A percentile compares a stretch with the other conserved stretches of the same genome.
Evolutionary conservation across 2,797 vertebrate species (phyloP).

Genomic region (Halcyon chelicuti): DNA sequence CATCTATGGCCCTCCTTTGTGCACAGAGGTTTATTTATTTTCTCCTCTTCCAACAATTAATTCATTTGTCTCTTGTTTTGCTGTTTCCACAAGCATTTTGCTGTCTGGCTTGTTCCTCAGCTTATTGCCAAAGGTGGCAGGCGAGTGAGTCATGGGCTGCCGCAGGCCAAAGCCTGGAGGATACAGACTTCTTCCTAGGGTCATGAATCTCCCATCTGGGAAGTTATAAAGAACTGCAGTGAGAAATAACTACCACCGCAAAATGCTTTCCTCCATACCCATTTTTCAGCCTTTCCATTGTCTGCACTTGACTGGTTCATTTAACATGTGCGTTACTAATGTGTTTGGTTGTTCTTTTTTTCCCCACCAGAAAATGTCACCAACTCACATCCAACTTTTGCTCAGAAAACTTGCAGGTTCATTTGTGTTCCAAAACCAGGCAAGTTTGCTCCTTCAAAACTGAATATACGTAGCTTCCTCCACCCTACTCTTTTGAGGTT

Average conservation of each 20-base stretch:
- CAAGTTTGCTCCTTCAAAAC: not conserved
- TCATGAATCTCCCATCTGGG: constrained; percentile 54
- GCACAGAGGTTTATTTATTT: not conserved
- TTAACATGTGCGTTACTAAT: constrained; percentile 10
- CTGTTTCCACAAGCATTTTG: constrained; percentile 9
- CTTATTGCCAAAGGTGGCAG: not conserved
- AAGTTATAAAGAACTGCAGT: constrained; percentile 28
- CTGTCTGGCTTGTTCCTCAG: constrained; percentile 18
- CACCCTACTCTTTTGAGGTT: not conserved
- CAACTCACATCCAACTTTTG: not conserved
- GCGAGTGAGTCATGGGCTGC: constrained; percentile 39
- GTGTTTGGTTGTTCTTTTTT: not conserved
- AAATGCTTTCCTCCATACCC: constrained; percentile 19
- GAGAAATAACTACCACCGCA: constrained; percentile 31
- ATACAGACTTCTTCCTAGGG: constrained; percentile 16
- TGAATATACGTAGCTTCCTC: not conserved
- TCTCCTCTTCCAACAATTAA: not conserved
- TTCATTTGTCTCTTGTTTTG: not conserved
- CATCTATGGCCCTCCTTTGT: not conserved
- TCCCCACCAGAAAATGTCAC: constrained; percentile 32
- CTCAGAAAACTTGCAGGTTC: not conserved
- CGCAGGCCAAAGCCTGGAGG: not conserved
- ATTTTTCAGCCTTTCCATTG: constrained; percentile 63
- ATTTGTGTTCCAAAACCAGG: not conserved
- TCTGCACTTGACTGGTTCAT: constrained; percentile 68